These are phyloP conservation scores for Cartodere bifasciata DNA, from an alignment of 2,888 invertebrate species.

Conservation along the genomic window DNA sequence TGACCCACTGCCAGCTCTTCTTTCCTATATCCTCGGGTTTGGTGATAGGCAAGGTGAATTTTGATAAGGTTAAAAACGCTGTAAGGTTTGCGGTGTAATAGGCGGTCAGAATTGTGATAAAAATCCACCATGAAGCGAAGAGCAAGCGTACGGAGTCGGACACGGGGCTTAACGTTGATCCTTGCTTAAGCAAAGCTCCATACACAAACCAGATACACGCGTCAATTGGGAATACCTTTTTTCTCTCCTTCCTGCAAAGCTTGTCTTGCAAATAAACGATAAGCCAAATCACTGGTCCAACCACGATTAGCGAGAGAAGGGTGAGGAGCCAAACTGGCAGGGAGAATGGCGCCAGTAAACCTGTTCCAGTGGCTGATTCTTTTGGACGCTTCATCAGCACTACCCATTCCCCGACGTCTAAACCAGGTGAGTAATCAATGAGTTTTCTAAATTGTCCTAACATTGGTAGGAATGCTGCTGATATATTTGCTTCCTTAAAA, in stretches of 20 bases:
- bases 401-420: constrained; percentile 67
- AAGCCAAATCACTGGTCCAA: constrained; percentile 67
- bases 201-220: constrained; percentile 81
- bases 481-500: too few species aligned
- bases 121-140: constrained; percentile 88
- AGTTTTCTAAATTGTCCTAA: constrained; percentile 43
- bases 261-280: constrained; percentile 52
- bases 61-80: constrained; percentile 74
- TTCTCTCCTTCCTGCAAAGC: constrained; percentile 45
- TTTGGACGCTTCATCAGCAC: constrained; percentile 69
- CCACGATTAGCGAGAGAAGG: constrained; percentile 53
- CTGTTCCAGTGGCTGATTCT: constrained; percentile 73
- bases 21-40: constrained; percentile 50
- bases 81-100: constrained; percentile 87
- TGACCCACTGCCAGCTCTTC: constrained; percentile 55
- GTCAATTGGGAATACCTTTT: constrained; percentile 47
- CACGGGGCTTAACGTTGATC: constrained; percentile 65
- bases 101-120: constrained; percentile 73
- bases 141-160: constrained; percentile 70
- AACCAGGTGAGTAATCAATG: constrained; percentile 46
- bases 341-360: constrained; percentile 71
- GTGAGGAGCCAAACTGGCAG: constrained; percentile 48
- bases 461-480: constrained; percentile 61
- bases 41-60: constrained; percentile 69
- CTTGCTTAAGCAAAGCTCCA: constrained; percentile 78